Conservation (phyloP, 2,113 vertebrate species). For the Corythoichthys haematopterus region DNA sequence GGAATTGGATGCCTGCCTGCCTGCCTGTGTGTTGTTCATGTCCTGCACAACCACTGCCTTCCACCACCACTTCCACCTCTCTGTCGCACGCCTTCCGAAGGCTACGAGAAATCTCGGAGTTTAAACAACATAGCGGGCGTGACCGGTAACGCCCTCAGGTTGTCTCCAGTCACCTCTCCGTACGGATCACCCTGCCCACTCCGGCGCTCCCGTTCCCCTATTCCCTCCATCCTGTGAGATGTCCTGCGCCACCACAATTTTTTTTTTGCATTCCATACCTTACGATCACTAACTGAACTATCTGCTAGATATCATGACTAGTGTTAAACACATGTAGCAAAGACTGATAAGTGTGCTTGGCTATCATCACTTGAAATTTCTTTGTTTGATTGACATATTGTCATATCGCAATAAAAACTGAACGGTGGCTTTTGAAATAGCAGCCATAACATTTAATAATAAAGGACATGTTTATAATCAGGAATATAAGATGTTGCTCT, state of each 20-base stretch:
- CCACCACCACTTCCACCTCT: constrained; percentile 66
- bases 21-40: constrained; percentile 69
- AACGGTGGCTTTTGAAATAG: constrained; percentile 70
- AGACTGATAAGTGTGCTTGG: constrained; percentile 49
- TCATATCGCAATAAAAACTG: constrained; percentile 75
- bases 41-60: constrained; percentile 63
- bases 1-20: constrained; percentile 73
- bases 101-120: constrained; percentile 93
- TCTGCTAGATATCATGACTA: constrained; percentile 66
- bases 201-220: constrained; percentile 87
- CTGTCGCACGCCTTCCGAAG: constrained; percentile 77
- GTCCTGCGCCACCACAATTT: constrained; percentile 61
- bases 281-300: constrained; percentile 29
- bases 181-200: constrained; percentile 91
- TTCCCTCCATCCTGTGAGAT: constrained; percentile 89
- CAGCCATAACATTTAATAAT: constrained; percentile 71
- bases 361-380: constrained; percentile 46
- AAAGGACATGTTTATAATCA: constrained; percentile 71
- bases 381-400: constrained; percentile 39
- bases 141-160: constrained; percentile 82
- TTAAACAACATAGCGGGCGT: constrained; percentile 93
- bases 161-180: constrained; percentile 91
- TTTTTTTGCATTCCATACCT: constrained; percentile 36
- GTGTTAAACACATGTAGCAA: constrained; percentile 59
- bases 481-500: constrained; percentile 75